These are phyloP conservation scores for Pinctada fucata DNA, from an alignment of 2,888 invertebrate genomes.

Conservation along the genomic window DNA sequence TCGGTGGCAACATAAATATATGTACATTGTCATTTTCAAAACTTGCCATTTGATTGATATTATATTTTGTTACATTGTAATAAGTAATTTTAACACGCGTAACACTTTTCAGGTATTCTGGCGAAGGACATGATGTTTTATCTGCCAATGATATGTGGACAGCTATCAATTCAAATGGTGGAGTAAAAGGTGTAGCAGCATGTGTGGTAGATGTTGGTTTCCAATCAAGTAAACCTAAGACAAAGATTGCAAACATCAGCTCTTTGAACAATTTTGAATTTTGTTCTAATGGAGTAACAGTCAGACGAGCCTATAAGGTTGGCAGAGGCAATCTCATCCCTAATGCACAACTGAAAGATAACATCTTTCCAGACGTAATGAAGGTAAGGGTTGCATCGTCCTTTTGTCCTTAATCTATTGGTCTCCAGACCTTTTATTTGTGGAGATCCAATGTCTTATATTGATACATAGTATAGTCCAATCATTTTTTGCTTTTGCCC, in stretches of 20 bases:
- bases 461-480: too few species aligned
- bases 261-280: conserved; percentile 14
- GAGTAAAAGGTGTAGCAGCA: conserved; percentile 12
- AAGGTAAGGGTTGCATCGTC: too few species aligned
- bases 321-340: conserved; percentile 7
- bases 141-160: conserved; percentile 8
- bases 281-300: conserved; percentile 7
- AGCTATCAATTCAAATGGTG: conserved; percentile 23
- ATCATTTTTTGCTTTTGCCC: too few species aligned
- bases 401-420: too few species aligned
- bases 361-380: neutral
- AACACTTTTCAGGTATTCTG: neutral
- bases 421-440: too few species aligned
- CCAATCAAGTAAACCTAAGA: neutral
- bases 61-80: neutral
- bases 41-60: too few species aligned
- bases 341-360: conserved; percentile 3
- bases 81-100: neutral
- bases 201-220: conserved; percentile 8
- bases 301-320: conserved; percentile 2
- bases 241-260: conserved; percentile 19
- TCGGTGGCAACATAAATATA: too few species aligned
- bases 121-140: conserved; percentile 19
- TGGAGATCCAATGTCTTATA: too few species aligned
- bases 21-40: too few species aligned